A percentile compares a stretch with the other conserved stretches of the same genome.
These are phyloP conservation scores for Lycophotia porphyrea DNA, from an alignment of 2,888 invertebrate genomes.

Conservation along the genomic window DNA sequence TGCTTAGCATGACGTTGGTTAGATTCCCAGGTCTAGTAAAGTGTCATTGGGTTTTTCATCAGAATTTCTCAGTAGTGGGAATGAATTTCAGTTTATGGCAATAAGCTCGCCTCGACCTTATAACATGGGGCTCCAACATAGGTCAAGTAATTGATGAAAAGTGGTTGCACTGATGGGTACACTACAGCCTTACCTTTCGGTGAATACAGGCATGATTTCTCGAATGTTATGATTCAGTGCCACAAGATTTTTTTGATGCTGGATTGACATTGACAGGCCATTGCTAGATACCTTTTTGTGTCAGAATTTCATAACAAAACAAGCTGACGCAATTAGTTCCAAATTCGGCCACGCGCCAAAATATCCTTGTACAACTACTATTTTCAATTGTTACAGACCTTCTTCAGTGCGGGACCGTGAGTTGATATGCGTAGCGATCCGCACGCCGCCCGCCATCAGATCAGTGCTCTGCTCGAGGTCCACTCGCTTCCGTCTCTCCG, in stretches of 20 bases:
- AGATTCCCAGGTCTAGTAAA: background rate
- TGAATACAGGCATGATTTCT: background rate
- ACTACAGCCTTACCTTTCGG: background rate
- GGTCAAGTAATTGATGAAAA: background rate
- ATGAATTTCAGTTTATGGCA: background rate
- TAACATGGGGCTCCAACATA: background rate
- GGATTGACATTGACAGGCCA: no score
- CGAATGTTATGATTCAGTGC: background rate
- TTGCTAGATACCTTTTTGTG: background rate
- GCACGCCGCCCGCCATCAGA: slow-evolving; percentile 95
- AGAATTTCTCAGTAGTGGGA: background rate
- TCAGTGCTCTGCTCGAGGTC: slow-evolving; percentile 96
- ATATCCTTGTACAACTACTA: background rate
- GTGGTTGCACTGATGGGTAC: background rate
- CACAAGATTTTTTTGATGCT: background rate
- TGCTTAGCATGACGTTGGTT: background rate
- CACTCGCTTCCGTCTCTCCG: slow-evolving; percentile 93
- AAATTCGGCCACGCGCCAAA: background rate
- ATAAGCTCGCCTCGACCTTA: background rate
- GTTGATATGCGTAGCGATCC: slow-evolving; percentile 95
- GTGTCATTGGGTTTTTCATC: background rate
- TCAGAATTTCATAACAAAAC: background rate
- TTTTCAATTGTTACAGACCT: slow-evolving; percentile 83
- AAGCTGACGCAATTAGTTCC: background rate
- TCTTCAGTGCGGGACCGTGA: slow-evolving; percentile 95